Base-by-base conservation (phyloP, 2,113 vertebrate genomes). In the Philantomba maxwellii region DNA sequence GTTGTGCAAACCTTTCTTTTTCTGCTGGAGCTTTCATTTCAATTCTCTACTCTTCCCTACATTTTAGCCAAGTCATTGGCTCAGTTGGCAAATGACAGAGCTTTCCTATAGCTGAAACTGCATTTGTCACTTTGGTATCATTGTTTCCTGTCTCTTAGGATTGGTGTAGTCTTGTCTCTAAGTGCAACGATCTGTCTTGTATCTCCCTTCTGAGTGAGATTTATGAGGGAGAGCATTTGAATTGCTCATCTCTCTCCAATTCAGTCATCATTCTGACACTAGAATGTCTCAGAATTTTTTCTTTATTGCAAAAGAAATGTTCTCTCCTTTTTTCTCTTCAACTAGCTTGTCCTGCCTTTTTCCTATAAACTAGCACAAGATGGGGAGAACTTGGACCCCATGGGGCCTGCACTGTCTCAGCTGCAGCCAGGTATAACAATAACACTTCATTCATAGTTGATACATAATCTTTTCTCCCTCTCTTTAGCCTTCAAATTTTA, bases 141-240 rank as follows among this genome's bases (percentile, higher is more conserved):
- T 90, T 58, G 70, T 97, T 77, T n/a, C 94, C 87, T 25, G 28
- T 97, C 97, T 98, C 95, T 91, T 77, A 98, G 89, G 90, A 90
- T 92, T 57, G 73, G 33, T 91, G 90, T 92, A 81, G 53, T 95
- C 93, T 97, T 95, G 43, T 97, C 97, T 98, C 97, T 94, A 97
- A 98, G 97, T 98, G 97, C 98, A 98, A 92, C 89, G 62, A 97
- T 95, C 89, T 96, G 92, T 97, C 94, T 98, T 96, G 7, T 9
- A 30, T 95, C 97, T 96, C 86, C 77, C 33, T 91, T 43, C 39
- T 95, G 88, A 96, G 96, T 97, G 87, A 98, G 96, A 98, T 97
- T 97, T 98, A 94, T 97, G 94, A 96, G 64, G 77, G 17, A 55
- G 95, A 94, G 60, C 58, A 64, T 49, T 77, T 96, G 78, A 97